Base-by-base conservation (phyloP, 2,888 invertebrate species). In the Philereme transversata region DNA sequence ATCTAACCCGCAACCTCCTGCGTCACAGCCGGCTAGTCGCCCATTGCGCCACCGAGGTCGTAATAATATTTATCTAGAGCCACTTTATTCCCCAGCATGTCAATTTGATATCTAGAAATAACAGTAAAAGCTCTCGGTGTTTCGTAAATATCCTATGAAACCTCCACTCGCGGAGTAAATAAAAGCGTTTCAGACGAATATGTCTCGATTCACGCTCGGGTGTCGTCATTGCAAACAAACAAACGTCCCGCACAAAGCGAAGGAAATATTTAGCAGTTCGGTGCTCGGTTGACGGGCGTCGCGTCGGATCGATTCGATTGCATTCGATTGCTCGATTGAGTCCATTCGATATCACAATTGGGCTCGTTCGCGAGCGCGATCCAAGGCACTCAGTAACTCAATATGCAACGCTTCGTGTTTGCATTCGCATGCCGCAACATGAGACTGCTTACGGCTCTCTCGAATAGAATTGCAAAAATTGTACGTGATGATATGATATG, bases 241-340 rank as follows among this genome's bases (percentile, higher is more conserved):
- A 68, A 62, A 62, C 60, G 58, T 45, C 22, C 22, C 54, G 41
- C 38, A 60, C 65, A 69, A 65, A 64, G 68, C 65, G 73, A 56
- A 66, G 65, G 69, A 76, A 77, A 72, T 77, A 74, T 72, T 75
- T 73, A 68, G 73, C 68, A 43, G 68, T 70, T 62, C 69, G 70
- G 66, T 65, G 47, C 50, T 60, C 55, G 51, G 62, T 59, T 63
- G 71, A 70, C 69, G 64, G 68, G 66, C 69, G 68, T 66, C 70
- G 64, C 63, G 22, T 22, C 22, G 22, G 22, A 65, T 69, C 69
- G 68, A 64, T 64, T 68, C 73, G 68, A 73, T 78, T 76, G 72
- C 74, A 76, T 73, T 69, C 73, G 74, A 79, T 81, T 79, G 79
- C 77, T 82, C 82, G 80, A 83, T 83, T 80, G 79, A 75, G 77